Percentiles rank a stretch among this genome's conserved stretches.
Evolutionary conservation across 1,140 invertebrate genomes (phyloP).

Genomic region (Potamilus streckersoni): DNA sequence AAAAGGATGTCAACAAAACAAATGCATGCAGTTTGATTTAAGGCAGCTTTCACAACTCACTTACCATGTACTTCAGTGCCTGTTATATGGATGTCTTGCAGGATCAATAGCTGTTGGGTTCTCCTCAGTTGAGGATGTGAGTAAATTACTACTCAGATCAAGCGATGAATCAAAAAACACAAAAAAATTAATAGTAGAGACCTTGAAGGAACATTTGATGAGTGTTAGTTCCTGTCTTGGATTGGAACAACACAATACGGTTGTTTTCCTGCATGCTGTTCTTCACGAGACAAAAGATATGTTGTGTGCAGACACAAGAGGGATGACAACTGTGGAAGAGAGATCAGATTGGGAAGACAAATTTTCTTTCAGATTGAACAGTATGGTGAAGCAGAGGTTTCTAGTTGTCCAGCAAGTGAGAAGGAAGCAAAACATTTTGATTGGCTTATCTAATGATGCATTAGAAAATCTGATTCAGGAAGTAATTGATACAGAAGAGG

Average conservation of each 20-base stretch:
- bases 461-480: constrained; percentile 11
- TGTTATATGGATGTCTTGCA: neutral
- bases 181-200: neutral
- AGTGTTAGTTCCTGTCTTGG: neutral
- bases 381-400: neutral
- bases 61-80: neutral
- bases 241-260: constrained; percentile 10
- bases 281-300: neutral
- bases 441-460: neutral
- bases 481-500: neutral
- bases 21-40: too few species aligned
- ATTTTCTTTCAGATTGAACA: constrained; percentile 6
- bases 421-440: neutral
- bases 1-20: too few species aligned
- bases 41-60: too few species aligned
- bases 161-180: neutral
- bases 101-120: constrained; percentile 11
- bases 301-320: neutral
- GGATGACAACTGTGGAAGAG: too few species aligned
- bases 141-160: neutral
- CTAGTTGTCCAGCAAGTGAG: neutral
- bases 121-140: neutral
- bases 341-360: neutral
- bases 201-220: constrained; percentile 6
- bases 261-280: constrained; percentile 8